Evolutionary conservation across 1,140 invertebrate genomes (phyloP).

Genomic region (Venturia canescens): DNA sequence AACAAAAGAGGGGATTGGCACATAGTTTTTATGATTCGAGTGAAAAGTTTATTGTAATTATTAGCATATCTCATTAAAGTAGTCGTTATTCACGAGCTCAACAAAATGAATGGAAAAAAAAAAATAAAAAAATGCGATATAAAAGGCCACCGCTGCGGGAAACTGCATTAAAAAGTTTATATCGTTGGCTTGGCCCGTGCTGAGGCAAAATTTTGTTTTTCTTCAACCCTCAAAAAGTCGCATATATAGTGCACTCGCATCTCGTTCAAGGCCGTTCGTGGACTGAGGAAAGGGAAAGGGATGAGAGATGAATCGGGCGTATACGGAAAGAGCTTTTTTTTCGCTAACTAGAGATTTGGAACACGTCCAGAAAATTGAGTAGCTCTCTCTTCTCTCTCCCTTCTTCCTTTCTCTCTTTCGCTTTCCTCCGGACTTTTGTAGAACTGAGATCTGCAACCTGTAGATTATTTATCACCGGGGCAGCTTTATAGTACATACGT

Average conservation of each 20-base stretch:
- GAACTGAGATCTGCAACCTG: constrained; percentile 26
- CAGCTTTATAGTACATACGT: neutral
- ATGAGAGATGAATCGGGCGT: constrained; percentile 29
- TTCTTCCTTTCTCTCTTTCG: constrained; percentile 6
- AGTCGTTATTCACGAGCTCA: too few species aligned
- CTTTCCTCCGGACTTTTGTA: constrained; percentile 1
- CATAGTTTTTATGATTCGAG: too few species aligned
- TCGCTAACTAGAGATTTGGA: constrained; percentile 27
- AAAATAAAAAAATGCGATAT: too few species aligned
- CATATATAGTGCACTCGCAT: neutral
- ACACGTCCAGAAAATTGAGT: constrained; percentile 44
- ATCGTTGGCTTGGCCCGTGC: too few species aligned
- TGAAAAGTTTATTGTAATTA: too few species aligned
- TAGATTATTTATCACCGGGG: constrained; percentile 34
- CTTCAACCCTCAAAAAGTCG: neutral
- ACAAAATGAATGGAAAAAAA: too few species aligned
- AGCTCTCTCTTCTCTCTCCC: constrained; percentile 13
- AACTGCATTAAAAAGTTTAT: too few species aligned
- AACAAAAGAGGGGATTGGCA: too few species aligned
- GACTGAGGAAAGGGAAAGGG: neutral
- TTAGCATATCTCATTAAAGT: too few species aligned
- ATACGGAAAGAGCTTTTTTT: constrained; percentile 29
- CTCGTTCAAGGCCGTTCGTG: neutral
- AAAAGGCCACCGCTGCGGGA: too few species aligned
- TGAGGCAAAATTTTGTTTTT: neutral